Evolutionary conservation across 2,797 vertebrate species (phyloP), one percentile per base, ranked within the genome.

Genomic region (Cheirogaleus major): DNA sequence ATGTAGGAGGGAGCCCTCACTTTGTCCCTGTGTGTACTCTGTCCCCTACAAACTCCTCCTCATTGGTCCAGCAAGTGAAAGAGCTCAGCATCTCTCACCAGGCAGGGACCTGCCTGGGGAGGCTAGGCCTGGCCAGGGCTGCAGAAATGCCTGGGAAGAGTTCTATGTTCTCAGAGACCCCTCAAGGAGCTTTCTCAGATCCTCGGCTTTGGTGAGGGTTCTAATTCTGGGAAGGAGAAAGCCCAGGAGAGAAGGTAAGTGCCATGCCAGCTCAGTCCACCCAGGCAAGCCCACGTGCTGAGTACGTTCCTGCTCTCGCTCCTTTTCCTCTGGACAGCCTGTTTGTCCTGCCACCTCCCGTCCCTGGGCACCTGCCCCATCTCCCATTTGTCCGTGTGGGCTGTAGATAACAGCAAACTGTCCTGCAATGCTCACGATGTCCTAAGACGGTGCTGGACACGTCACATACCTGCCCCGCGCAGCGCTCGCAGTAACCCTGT

Each of bases 361-460:
- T 38, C 38, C 22, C 38, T 10, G 3, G 3, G 38, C 6, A 7
- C 83, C 35, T 14, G 18, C 75, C 38, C 48, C 25, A 11, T 1
- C 14, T 57, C 32, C 5, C 0, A 2, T 15, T 1, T 11, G 20
- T 69, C 59, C 20, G 4, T 7, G 10, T 3, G 20, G 11, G 52
- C 32, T 69, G 13, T 22, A 0, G 1, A 48, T n/a, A 38, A 30
- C 3, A 48, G 17, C 4, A 32, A 59, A 59, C 45, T 76, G 61
- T 55, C 52, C 48, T 57, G 17, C 2, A 43, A 43, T 10, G 15
- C 15, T 17, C 4, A 5, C 9, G 25, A 23, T 23, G 23, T 23
- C 20, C 32, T 6, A 43, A 23, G 81, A 27, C 0, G 13, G 67
- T 8, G 27, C 43, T 30, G 1, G 4, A 10, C 1, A 22, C 23